phyloP scores from a whole-genome alignment of 2,888 invertebrate genomes.

The Nezara viridula region DNA sequence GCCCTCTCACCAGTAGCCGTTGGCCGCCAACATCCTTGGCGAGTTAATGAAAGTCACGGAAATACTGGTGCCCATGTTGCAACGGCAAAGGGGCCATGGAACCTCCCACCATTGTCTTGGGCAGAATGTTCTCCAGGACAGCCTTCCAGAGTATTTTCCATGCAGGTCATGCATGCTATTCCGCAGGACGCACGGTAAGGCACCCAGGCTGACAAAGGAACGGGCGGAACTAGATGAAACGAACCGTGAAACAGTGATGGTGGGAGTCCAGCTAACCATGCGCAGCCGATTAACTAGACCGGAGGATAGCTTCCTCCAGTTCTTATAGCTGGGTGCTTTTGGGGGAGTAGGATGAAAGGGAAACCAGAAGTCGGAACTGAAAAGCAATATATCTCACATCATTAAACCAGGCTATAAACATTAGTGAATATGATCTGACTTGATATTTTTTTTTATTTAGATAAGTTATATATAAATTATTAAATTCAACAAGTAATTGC shows the following conservation, averaged over 20 bases:
- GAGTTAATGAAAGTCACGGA: slow-evolving; percentile 41
- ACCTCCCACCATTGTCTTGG: slow-evolving; percentile 29
- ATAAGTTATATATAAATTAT: too few relatives aligned
- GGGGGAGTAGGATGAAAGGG: not conserved
- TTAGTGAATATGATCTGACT: not conserved
- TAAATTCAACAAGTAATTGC: too few relatives aligned
- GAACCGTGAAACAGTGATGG: slow-evolving; percentile 35
- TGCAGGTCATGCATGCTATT: slow-evolving; percentile 6
- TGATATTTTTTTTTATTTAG: too few relatives aligned
- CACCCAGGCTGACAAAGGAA: slow-evolving; percentile 15
- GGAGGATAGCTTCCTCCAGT: slow-evolving; percentile 42
- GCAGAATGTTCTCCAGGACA: not conserved
- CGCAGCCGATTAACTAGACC: slow-evolving; percentile 33
- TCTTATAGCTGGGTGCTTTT: not conserved
- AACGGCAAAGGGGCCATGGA: not conserved
- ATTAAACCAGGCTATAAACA: not conserved
- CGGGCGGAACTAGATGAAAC: slow-evolving; percentile 42
- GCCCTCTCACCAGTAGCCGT: not conserved
- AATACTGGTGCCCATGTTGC: not conserved
- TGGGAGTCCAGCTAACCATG: slow-evolving; percentile 41
- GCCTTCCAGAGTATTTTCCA: not conserved
- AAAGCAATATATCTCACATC: not conserved
- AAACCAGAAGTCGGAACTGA: not conserved
- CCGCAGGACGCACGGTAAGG: slow-evolving; percentile 32
- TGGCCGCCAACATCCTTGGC: not conserved